phyloP scores from a whole-genome alignment of 30 jellyfish, hydroid and myxozoan species.

The Aurelia aurita complex sp. Pacific region DNA sequence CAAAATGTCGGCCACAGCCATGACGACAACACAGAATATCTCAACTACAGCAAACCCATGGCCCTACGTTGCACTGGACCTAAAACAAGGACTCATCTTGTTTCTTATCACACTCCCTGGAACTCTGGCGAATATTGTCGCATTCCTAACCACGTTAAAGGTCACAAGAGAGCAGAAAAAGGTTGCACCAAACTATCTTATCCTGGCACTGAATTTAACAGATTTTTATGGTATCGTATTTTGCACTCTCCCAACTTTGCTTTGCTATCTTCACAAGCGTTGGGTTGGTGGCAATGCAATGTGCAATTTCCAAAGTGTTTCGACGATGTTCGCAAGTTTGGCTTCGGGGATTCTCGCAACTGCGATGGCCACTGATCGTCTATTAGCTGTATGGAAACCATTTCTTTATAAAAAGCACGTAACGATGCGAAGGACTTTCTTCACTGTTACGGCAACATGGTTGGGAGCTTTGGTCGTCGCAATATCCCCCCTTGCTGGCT shows the following conservation, averaged over 20 bases:
- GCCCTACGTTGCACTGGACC: slow-evolving; percentile 70
- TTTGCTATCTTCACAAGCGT: slow-evolving; percentile 61
- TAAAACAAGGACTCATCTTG: slow-evolving; percentile 69
- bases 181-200: slow-evolving; percentile 65
- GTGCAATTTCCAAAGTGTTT: slow-evolving; percentile 70
- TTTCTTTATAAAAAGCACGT: slow-evolving; percentile 49
- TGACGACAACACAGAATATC: slow-evolving; percentile 11
- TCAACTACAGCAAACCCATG: slow-evolving; percentile 33
- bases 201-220: slow-evolving; percentile 64
- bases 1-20: slow-evolving; percentile 2
- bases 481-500: slow-evolving; percentile 59
- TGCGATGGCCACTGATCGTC: slow-evolving; percentile 63
- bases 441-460: slow-evolving; percentile 44
- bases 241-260: slow-evolving; percentile 72
- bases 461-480: slow-evolving; percentile 32
- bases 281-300: slow-evolving; percentile 77
- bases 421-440: slow-evolving; percentile 27
- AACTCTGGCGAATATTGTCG: slow-evolving; percentile 59
- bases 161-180: slow-evolving; percentile 35
- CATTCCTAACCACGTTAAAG: slow-evolving; percentile 48
- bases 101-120: slow-evolving; percentile 68
- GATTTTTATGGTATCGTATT: slow-evolving; percentile 71
- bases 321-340: slow-evolving; percentile 71
- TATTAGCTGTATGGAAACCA: slow-evolving; percentile 59
- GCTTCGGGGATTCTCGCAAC: slow-evolving; percentile 80